A percentile compares a stretch with the other conserved stretches of the same genome.
Evolutionary conservation across 2,888 invertebrate species (phyloP).

Genomic region (Masnerella sp.): DNA sequence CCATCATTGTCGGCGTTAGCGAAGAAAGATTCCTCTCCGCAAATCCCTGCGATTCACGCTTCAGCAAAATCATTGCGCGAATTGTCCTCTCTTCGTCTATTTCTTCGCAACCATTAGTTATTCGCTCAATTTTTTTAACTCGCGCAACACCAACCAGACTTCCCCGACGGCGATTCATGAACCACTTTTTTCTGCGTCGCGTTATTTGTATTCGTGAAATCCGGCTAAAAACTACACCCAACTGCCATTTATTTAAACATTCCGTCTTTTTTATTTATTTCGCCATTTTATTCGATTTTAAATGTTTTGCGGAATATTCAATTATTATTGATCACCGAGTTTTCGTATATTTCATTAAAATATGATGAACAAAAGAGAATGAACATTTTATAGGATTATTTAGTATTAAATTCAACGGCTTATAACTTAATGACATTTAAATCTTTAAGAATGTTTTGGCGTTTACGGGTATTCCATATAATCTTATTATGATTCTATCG

Average conservation of each 20-base stretch:
- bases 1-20: conserved; percentile 73
- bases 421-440: neutral
- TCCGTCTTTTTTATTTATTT: no score
- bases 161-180: conserved; percentile 21
- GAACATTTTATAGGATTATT: neutral
- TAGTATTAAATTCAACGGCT: neutral
- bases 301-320: neutral
- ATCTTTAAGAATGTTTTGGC: neutral
- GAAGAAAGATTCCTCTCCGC: conserved; percentile 65
- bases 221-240: neutral
- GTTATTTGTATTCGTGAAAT: conserved; percentile 7
- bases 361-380: no score
- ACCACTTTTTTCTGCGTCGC: conserved; percentile 13
- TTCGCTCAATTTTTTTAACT: conserved; percentile 28
- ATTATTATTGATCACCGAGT: neutral
- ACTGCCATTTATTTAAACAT: no score
- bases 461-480: neutral
- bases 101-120: conserved; percentile 44
- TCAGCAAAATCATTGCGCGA: conserved; percentile 47
- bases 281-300: no score
- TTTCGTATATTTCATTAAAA: no score
- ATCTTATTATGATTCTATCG: neutral
- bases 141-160: conserved; percentile 12
- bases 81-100: conserved; percentile 50
- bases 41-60: conserved; percentile 51